phyloP scores from a whole-genome alignment of 2,797 vertebrate species.

The Poeciliopsis infans region DNA sequence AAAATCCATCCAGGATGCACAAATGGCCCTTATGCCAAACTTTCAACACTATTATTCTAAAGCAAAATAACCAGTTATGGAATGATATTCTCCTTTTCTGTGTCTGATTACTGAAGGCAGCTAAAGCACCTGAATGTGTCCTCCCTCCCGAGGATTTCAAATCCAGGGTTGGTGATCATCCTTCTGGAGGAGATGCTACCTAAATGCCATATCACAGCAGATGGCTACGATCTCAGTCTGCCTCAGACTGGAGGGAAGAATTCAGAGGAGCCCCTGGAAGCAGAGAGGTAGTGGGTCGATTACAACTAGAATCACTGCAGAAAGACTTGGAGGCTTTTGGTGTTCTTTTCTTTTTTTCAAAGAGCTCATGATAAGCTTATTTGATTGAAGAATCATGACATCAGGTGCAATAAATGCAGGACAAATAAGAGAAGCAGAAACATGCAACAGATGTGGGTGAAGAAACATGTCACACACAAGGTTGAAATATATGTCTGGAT shows the following conservation, averaged over 20 bases:
- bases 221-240: constrained; percentile 67
- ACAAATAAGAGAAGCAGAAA: not conserved
- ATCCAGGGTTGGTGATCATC: constrained; percentile 81
- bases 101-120: constrained; percentile 69
- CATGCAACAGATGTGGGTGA: not conserved
- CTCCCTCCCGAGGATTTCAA: constrained; percentile 74
- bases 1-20: not conserved
- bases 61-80: not conserved
- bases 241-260: constrained; percentile 4
- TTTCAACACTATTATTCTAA: not conserved
- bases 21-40: not conserved
- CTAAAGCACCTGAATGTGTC: constrained; percentile 84
- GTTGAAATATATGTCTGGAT: not conserved
- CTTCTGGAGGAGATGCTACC: constrained; percentile 91
- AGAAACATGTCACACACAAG: not conserved
- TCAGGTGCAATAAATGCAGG: not conserved
- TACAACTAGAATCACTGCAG: not conserved
- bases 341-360: not conserved
- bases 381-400: not conserved
- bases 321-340: not conserved
- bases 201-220: constrained; percentile 76
- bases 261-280: constrained; percentile 8
- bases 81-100: not conserved
- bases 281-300: constrained; percentile 12
- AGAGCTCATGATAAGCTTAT: not conserved